phyloP scores from a whole-genome alignment of 2,888 invertebrate species.

The Tethea ocularis region DNA sequence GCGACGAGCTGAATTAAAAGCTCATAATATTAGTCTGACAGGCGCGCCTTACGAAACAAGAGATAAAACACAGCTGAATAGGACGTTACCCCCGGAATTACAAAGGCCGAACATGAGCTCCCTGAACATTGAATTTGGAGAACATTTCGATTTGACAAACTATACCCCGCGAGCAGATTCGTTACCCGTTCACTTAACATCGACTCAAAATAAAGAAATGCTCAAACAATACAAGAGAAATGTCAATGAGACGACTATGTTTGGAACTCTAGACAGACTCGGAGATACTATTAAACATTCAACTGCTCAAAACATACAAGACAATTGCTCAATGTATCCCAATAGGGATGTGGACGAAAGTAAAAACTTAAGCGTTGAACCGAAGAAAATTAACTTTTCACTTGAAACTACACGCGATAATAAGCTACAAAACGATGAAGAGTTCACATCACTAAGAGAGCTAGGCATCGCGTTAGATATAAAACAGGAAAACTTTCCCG shows the following conservation, averaged over 20 bases:
- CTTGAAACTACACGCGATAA: constrained; percentile 64
- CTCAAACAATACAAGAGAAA: constrained; percentile 67
- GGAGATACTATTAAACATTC: constrained; percentile 51
- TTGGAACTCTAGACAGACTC: constrained; percentile 56
- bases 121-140: constrained; percentile 60
- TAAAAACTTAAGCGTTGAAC: constrained; percentile 69
- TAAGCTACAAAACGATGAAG: constrained; percentile 60
- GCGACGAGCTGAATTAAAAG: constrained; percentile 73
- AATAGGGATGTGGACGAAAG: constrained; percentile 69
- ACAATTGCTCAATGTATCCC: constrained; percentile 79
- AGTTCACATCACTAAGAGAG: constrained; percentile 80
- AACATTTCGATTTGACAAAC: constrained; percentile 58
- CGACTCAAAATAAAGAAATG: constrained; percentile 65
- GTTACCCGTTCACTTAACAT: constrained; percentile 68
- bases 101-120: constrained; percentile 68
- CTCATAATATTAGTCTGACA: constrained; percentile 54
- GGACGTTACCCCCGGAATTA: constrained; percentile 65
- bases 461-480: constrained; percentile 78
- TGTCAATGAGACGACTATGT: constrained; percentile 72
- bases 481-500: constrained; percentile 72
- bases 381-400: constrained; percentile 77
- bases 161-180: constrained; percentile 70
- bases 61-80: constrained; percentile 52
- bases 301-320: constrained; percentile 62
- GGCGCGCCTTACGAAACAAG: constrained; percentile 48